A percentile compares a stretch with the other conserved stretches of the same genome.
Evolutionary conservation across 2,113 vertebrate species (phyloP).

Genomic region (Calidris pygmaea): DNA sequence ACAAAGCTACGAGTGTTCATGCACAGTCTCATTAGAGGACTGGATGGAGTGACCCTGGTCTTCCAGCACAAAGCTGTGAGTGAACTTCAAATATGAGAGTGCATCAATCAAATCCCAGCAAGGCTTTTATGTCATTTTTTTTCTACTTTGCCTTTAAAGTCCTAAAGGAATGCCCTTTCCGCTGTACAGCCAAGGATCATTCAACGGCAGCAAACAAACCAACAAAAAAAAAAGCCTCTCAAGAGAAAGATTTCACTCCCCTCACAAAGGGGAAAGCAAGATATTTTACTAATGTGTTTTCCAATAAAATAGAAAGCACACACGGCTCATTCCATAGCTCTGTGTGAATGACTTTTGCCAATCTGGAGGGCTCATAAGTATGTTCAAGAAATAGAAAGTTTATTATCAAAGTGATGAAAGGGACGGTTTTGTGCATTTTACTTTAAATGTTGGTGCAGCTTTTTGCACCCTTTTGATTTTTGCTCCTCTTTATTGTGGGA

Average conservation of each 20-base stretch:
- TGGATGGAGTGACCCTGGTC: slow-evolving; percentile 81
- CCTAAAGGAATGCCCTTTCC: slow-evolving; percentile 84
- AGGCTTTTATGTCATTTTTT: slow-evolving; percentile 89
- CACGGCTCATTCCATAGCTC: slow-evolving; percentile 2
- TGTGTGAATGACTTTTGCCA: slow-evolving; percentile 31
- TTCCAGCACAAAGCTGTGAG: slow-evolving; percentile 84
- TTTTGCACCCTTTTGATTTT: background rate
- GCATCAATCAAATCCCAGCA: slow-evolving; percentile 88
- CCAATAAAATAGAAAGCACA: slow-evolving; percentile 32
- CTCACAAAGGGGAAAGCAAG: background rate
- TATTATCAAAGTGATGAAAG: background rate
- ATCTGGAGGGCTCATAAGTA: background rate
- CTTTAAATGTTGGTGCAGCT: background rate
- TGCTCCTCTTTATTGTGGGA: background rate
- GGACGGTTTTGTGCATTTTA: background rate
- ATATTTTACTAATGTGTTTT: slow-evolving; percentile 43
- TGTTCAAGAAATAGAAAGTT: background rate
- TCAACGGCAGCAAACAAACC: slow-evolving; percentile 76
- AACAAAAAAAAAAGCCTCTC: slow-evolving; percentile 34
- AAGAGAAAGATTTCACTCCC: slow-evolving; percentile 31
- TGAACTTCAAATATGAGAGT: slow-evolving; percentile 91
- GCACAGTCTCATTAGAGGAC: slow-evolving; percentile 80
- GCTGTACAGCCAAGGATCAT: slow-evolving; percentile 74
- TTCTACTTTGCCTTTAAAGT: slow-evolving; percentile 85
- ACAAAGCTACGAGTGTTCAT: slow-evolving; percentile 76